phyloP scores from a whole-genome alignment of 2,797 vertebrate genomes.

The Pipistrellus pygmaeus region DNA sequence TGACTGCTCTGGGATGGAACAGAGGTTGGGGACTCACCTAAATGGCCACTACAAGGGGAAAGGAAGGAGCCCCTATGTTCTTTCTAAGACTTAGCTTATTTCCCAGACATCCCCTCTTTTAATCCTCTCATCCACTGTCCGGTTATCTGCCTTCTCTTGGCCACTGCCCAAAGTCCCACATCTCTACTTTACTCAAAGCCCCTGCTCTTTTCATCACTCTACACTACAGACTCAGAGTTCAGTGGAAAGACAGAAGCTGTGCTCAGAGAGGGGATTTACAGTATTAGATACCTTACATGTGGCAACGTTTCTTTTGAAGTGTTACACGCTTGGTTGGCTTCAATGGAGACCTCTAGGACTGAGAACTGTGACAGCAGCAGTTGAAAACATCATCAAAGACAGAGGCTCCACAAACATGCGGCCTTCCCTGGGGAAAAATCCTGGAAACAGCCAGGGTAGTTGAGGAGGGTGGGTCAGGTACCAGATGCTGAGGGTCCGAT shows the following conservation, averaged over 20 bases:
- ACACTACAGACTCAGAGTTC: neutral
- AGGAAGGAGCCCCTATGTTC: neutral
- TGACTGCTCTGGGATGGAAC: neutral
- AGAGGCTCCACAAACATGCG: neutral
- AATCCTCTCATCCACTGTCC: neutral
- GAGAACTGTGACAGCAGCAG: conserved; percentile 27
- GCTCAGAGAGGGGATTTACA: conserved; percentile 29
- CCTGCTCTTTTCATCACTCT: neutral
- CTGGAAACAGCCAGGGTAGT: neutral
- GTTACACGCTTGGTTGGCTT: conserved; percentile 57
- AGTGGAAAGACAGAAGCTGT: conserved; percentile 59
- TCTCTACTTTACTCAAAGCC: neutral
- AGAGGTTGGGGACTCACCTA: neutral
- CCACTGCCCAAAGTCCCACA: neutral
- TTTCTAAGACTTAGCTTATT: neutral
- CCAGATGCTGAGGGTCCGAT: neutral
- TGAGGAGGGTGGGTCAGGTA: neutral
- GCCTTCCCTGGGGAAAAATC: neutral
- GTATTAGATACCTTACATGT: conserved; percentile 37
- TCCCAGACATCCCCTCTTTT: neutral
- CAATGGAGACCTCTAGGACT: conserved; percentile 59
- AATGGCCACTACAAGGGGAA: neutral
- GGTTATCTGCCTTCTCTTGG: neutral
- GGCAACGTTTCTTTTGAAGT: conserved; percentile 64
- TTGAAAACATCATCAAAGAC: conserved; percentile 58